Conservation (phyloP, 1,140 invertebrate genomes). For the Xylocopa sonorina region DNA sequence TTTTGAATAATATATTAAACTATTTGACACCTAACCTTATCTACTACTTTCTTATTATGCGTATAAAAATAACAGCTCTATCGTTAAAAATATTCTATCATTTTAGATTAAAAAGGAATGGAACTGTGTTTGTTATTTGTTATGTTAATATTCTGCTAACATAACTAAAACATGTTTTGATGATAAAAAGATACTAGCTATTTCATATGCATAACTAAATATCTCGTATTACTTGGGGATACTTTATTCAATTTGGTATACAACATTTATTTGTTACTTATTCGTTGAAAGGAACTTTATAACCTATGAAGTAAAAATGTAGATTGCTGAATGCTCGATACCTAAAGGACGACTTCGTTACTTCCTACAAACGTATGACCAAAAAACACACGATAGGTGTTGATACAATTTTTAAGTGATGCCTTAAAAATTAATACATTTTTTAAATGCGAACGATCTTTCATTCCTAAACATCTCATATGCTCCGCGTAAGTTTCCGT, state of each 20-base stretch:
- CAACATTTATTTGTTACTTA: constrained; percentile 3
- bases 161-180: background rate
- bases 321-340: background rate
- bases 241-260: background rate
- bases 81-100: background rate
- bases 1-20: background rate
- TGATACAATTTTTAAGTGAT: background rate
- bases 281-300: constrained; percentile 44
- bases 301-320: constrained; percentile 60
- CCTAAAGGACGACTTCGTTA: background rate
- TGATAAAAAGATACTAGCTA: background rate
- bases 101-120: background rate
- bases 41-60: background rate
- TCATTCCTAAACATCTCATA: constrained; percentile 46
- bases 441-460: constrained; percentile 48
- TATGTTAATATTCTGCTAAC: background rate
- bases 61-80: background rate
- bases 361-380: background rate
- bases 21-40: background rate
- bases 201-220: background rate
- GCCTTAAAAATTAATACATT: constrained; percentile 14
- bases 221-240: no score
- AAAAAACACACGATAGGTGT: background rate
- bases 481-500: constrained; percentile 43
- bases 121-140: background rate